A percentile compares a stretch with the other conserved stretches of the same genome.
These are phyloP conservation scores for Acleris holmiana DNA, from an alignment of 2,888 invertebrate species.

Conservation along the genomic window DNA sequence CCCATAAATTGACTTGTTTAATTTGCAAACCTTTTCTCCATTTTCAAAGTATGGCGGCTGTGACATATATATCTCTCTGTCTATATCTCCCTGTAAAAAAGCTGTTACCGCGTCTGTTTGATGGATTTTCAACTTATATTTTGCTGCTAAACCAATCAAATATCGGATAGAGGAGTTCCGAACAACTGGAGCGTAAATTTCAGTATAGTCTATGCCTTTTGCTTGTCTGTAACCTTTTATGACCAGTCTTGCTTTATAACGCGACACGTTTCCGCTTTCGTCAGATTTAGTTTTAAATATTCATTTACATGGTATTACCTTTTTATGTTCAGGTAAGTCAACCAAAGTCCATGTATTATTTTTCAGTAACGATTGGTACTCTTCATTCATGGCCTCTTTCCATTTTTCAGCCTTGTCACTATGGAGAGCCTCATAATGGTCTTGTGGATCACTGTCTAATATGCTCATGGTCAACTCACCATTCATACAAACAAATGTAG, in stretches of 20 bases:
- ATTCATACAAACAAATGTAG: slow-evolving; percentile 2
- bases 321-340: too few species aligned
- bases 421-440: slow-evolving; percentile 8
- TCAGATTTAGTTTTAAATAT: slow-evolving; percentile 41
- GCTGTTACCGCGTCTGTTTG: slow-evolving; percentile 44
- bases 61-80: too few species aligned
- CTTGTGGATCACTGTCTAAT: slow-evolving; percentile 23
- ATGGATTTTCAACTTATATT: slow-evolving; percentile 37
- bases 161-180: slow-evolving; percentile 41
- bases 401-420: too few species aligned
- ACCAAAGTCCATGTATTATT: too few species aligned
- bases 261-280: slow-evolving; percentile 30
- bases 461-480: slow-evolving; percentile 1
- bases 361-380: too few species aligned
- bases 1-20: too few species aligned
- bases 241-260: slow-evolving; percentile 42
- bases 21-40: too few species aligned
- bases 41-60: too few species aligned
- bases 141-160: slow-evolving; percentile 40
- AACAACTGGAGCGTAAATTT: slow-evolving; percentile 43
- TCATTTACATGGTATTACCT: too few species aligned
- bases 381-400: too few species aligned
- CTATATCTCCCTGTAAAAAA: slow-evolving; percentile 44
- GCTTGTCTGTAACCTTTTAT: slow-evolving; percentile 43
- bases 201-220: slow-evolving; percentile 41